Base-by-base conservation (phyloP, 2,113 vertebrate genomes). In the Labrus mixtus region DNA sequence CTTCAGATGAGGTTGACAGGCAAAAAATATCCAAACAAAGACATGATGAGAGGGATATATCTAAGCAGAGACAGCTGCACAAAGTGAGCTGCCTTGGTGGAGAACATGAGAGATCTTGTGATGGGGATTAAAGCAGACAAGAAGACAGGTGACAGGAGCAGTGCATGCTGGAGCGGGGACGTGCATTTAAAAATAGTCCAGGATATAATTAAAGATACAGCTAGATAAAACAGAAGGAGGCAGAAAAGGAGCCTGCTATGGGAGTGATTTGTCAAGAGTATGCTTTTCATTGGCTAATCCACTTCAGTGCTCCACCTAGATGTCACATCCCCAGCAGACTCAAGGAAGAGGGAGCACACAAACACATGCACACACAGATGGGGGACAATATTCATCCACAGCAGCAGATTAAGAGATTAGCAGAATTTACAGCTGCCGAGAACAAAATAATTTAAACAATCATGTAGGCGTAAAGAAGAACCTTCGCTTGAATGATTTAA, bases 171-270 rank as follows among this genome's bases (percentile, higher is more conserved):
- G 19, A n/a, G 65, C 37, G 53, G 46, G 29, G 46, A n/a, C 7
- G 37, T 15, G 64, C 50, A 33, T 86, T 86, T 91, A 90, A 88
- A 92, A 91, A 90, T 89, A 90, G 87, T 68, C 29, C 12, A 45
- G 61, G 77, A 59, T 80, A 82, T 83, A 79, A 89, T 91, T 87
- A 89, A 83, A 89, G 83, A 85, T 39, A 69, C 79, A 85, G 85
- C n/a, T n/a, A n/a, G 48, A n/a, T 0, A 62, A 60, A 41, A 53
- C 66, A 86, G 61, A 2, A 58, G 61, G 74, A 78, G 46, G 68
- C 19, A 78, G 62, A 36, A 33, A 51, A 46, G 17, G 29, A 54
- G 55, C 22, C 56, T 8, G 45, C 43, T 55, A 23, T 48, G 48
- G 60, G 78, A 84, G 64, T 2, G 53, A 68, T 77, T 76, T 55